Evolutionary conservation across 2,888 invertebrate species (phyloP), one percentile per base, ranked within the genome.

Genomic region (Thymelicus sylvestris): DNA sequence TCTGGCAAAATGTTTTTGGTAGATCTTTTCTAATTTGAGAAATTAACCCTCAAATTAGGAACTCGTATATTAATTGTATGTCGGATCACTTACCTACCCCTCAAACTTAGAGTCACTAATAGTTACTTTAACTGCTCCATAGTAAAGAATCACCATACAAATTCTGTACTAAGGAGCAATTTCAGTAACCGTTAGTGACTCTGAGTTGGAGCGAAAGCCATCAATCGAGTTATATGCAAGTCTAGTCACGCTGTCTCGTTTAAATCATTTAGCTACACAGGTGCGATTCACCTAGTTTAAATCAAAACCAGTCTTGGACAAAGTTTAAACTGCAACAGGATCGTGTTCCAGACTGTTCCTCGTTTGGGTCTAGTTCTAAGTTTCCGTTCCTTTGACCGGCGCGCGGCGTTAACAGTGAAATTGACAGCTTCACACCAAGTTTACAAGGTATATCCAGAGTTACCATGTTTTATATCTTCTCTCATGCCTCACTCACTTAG

Each of bases 331-430:
- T 78, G 75, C 74, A 75, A 65, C 74, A 69, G 76, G 76, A 76
- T 78, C 76, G 68, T 80, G 80, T 77, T 77, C 75, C 71, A 77
- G 79, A 78, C 78, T 64, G 75, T 73, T 75, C 62, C 52, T 72
- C 71, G 67, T 68, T 74, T 72, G 74, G 71, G 68, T 72, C 73
- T 71, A 78, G 79, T 74, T 74, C 73, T 57, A 73, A 79, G 75
- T 80, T 78, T 67, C 66, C 69, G 72, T 74, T 74, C 74, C 74
- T 75, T 71, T 65, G 72, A 72, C 76, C 74, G 73, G 72, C 19
- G 72, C 19, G 19, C 19, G 19, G 19, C 74, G 74, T 57, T 73
- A 72, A 74, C 75, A 74, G 63, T 79, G 74, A 72, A 77, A 78
- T 78, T 76, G 78, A 75, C 79, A 78, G 76, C 71, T 75, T 74